Evolutionary conservation across 2,797 vertebrate species (phyloP).

Genomic region (Smutsia gigantea): DNA sequence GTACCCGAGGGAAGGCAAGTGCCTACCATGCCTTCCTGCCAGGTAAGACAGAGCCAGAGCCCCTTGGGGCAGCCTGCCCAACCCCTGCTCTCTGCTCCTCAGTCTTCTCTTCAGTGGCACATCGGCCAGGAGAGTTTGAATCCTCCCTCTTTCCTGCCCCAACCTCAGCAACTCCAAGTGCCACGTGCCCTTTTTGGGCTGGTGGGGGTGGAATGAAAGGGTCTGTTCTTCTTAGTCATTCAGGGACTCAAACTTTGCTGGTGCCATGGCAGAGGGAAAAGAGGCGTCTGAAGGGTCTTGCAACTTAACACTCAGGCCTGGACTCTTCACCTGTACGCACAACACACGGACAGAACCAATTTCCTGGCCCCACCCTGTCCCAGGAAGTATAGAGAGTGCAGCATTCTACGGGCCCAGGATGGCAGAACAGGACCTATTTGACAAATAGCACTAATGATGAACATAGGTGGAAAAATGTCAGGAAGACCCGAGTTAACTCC

Average conservation of each 20-base stretch:
- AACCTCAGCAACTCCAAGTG: not conserved
- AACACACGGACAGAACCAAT: accelerated
- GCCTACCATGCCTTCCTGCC: no score
- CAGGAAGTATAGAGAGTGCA: not conserved
- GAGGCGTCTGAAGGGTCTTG: not conserved
- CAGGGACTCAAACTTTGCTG: not conserved
- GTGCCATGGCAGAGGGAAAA: not conserved
- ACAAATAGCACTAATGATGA: not conserved
- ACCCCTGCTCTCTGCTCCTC: not conserved
- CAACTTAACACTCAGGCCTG: not conserved
- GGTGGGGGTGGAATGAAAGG: not conserved
- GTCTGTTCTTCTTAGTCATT: not conserved
- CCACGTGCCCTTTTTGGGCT: not conserved
- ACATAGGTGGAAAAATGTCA: not conserved
- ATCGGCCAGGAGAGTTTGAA: not conserved
- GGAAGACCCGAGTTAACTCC: not conserved
- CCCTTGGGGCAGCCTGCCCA: not conserved
- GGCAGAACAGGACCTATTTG: not conserved
- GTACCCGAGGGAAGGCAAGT: not conserved
- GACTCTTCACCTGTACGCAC: not conserved
- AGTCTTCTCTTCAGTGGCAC: not conserved
- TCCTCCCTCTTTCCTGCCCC: no score
- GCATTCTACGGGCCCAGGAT: not conserved
- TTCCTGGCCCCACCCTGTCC: not conserved
- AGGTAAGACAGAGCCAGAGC: not conserved